Conservation (phyloP, 92 coral and sea anemone species). For the Phenganax stokvisi region DNA sequence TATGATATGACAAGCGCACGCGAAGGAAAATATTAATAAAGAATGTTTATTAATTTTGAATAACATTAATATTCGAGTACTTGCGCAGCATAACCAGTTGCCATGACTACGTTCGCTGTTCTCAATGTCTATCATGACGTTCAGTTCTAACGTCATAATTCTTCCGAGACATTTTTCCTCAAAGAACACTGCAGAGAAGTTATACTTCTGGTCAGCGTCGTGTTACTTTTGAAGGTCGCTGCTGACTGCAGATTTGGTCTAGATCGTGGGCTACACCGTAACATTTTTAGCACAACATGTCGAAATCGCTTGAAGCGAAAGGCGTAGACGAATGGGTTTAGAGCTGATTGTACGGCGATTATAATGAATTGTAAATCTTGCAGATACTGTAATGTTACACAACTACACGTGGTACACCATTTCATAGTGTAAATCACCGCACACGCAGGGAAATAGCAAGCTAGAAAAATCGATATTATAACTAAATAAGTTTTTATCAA, state of each 20-base stretch:
- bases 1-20: too few relatives aligned
- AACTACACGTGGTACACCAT: slow-evolving; percentile 33
- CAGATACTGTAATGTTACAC: neutral
- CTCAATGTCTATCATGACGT: too few relatives aligned
- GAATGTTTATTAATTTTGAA: too few relatives aligned
- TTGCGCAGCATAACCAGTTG: too few relatives aligned
- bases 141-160: neutral
- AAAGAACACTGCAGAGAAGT: neutral
- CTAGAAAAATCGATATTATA: slow-evolving; percentile 33
- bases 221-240: slow-evolving; percentile 8
- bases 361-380: slow-evolving; percentile 31
- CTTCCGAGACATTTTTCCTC: neutral
- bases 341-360: slow-evolving; percentile 31
- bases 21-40: too few relatives aligned
- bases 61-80: too few relatives aligned
- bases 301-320: slow-evolving; percentile 33
- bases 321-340: slow-evolving; percentile 43
- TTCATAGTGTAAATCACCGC: slow-evolving; percentile 28
- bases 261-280: slow-evolving; percentile 4
- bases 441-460: slow-evolving; percentile 40
- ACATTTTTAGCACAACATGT: slow-evolving; percentile 7
- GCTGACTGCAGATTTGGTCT: neutral
- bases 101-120: too few relatives aligned
- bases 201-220: slow-evolving; percentile 16
- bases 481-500: slow-evolving; percentile 34